Conservation (phyloP, 37 sponge, comb jelly and placozoan genomes). For the Haliclona indistincta region DNA sequence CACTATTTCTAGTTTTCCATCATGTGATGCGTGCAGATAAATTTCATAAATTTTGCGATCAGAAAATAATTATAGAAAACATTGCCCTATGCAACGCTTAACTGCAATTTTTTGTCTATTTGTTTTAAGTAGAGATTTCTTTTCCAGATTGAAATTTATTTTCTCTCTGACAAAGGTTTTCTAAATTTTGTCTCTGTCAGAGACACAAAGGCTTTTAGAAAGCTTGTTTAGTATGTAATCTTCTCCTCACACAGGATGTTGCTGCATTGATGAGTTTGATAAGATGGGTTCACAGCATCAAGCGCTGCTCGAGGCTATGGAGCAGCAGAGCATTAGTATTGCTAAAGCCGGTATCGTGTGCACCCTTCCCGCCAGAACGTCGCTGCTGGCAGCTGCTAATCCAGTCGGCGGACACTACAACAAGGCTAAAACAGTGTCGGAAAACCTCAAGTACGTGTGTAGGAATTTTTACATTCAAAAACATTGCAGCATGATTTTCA, state of each 20-base stretch:
- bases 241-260: conserved; percentile 67
- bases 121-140: no score
- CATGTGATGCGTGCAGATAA: no score
- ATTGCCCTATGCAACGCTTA: no score
- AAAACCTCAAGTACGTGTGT: conserved; percentile 80
- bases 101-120: no score
- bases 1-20: no score
- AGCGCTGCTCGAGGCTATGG: conserved; percentile 99
- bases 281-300: conserved; percentile 97
- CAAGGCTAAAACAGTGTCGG: conserved; percentile 93
- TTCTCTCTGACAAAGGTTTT: no score
- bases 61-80: no score
- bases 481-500: background rate
- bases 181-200: background rate
- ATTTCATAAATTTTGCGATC: no score
- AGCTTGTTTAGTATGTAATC: background rate
- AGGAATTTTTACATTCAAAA: background rate
- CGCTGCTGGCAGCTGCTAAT: conserved; percentile 97
- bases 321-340: conserved; percentile 95
- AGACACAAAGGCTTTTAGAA: background rate
- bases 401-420: conserved; percentile 99
- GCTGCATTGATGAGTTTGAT: conserved; percentile 99
- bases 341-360: conserved; percentile 97
- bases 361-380: conserved; percentile 95
- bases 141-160: no score